Percentiles rank a stretch among this genome's conserved stretches.
phyloP scores from a whole-genome alignment of 2,113 vertebrate species.

The Nothoprocta perdicaria region DNA sequence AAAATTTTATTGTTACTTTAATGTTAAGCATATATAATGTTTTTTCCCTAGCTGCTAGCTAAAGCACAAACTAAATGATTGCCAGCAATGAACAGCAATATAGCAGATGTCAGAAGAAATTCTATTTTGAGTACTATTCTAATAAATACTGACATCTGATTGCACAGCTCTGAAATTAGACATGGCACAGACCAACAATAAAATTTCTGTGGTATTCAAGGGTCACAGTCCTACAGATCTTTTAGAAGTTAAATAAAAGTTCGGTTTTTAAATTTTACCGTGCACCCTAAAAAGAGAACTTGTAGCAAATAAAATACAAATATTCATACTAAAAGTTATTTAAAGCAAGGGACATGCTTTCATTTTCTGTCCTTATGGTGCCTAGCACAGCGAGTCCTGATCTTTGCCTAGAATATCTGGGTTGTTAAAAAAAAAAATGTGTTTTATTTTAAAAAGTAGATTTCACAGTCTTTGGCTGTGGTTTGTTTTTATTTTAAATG shows the following conservation, averaged over 20 bases:
- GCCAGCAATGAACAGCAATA: not conserved
- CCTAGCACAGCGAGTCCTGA: not conserved
- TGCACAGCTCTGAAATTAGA: not conserved
- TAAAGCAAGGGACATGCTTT: not conserved
- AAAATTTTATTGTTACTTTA: not conserved
- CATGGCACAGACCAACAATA: not conserved
- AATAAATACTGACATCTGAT: not conserved
- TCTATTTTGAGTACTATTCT: conserved; percentile 4
- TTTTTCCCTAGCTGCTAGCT: conserved; percentile 7
- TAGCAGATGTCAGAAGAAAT: not conserved
- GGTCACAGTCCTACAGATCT: not conserved
- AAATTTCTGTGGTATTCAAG: not conserved
- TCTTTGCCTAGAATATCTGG: not conserved
- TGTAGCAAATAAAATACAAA: not conserved
- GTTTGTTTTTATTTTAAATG: not conserved
- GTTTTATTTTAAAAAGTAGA: not conserved
- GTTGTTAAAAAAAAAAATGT: not conserved
- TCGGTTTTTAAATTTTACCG: not conserved
- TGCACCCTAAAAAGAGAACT: not conserved
- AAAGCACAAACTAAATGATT: not conserved
- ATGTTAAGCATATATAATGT: not conserved
- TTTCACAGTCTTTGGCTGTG: not conserved
- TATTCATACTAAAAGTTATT: not conserved
- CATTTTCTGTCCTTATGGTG: not conserved
- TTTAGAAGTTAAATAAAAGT: not conserved